Conservation (phyloP, 2,113 vertebrate species). For the Hipposideros armiger region DNA sequence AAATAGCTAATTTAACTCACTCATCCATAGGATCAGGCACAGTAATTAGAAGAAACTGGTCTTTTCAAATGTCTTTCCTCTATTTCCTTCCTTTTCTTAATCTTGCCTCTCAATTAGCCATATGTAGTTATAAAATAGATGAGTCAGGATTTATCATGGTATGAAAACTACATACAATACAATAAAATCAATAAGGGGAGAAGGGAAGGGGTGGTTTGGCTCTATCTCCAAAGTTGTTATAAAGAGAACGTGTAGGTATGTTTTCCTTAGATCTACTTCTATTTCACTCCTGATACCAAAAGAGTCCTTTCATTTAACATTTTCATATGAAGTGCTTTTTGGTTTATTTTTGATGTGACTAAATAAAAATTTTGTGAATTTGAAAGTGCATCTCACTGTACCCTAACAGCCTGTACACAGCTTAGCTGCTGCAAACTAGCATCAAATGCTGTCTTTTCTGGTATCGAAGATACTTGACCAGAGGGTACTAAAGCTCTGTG, state of each 20-base stretch:
- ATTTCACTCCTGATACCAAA: background rate
- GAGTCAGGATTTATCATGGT: background rate
- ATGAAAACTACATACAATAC: background rate
- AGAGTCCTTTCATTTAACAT: background rate
- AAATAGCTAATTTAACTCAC: slow-evolving; percentile 31
- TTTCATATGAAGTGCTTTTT: slow-evolving; percentile 46
- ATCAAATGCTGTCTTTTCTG: background rate
- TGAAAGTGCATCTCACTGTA: background rate
- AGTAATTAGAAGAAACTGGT: background rate
- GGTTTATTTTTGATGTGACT: slow-evolving; percentile 38
- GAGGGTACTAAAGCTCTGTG: background rate
- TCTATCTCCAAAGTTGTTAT: background rate
- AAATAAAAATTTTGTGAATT: background rate
- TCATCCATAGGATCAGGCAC: background rate
- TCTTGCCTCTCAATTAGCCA: background rate
- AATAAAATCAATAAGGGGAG: background rate
- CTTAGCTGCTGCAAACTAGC: background rate
- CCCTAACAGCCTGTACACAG: background rate
- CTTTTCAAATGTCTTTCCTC: background rate
- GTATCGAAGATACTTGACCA: fast-evolving
- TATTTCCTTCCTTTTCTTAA: background rate
- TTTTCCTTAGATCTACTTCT: background rate
- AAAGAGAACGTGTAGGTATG: background rate
- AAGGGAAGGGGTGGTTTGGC: background rate
- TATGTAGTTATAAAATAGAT: background rate